Evolutionary conservation across 1,140 invertebrate genomes (phyloP), one percentile per base, ranked within the genome.

Genomic region (Euura saliciscinereae): DNA sequence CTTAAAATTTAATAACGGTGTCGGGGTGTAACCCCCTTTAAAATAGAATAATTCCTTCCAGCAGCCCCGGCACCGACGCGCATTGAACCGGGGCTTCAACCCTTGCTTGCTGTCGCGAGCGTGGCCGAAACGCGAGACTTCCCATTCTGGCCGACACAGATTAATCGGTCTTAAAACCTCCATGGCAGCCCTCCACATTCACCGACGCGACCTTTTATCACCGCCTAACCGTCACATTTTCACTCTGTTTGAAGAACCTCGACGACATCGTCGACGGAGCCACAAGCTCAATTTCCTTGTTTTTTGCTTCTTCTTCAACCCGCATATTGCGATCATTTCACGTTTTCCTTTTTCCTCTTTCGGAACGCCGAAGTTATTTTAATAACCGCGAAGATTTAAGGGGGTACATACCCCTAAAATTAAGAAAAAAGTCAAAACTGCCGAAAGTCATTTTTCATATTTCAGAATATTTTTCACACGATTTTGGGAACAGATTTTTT

Each of bases 1-100:
- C 44, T 69, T 46, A 46, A 46, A 69, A 69, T 69, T 69, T 69
- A 69, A 69, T 69, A 69, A 69, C 43, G 4, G n/a, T 46, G 68
- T 45, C 68, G 11, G 68, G 44, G n/a, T 4, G 11, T 6, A 10
- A 11, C 43, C 44, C 3, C 3, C 4, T 4, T 44, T 67, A 1
- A 69, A 45, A 46, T 69, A 46, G 68, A 46, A 69, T 46, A 69
- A 44, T 69, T 69, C 6, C 43, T 10, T 28, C 28, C 51, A 59
- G 51, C 13, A 59, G 51, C 51, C 51, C 51, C 5, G 28, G 8
- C 51, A 11, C 51, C 13, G 8, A 59, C 51, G 51, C 51, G 5
- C 51, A 59, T 59, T n/a, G 51, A 59, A n/a, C 51, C 51, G 51
- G 3, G 6, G 51, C 43, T 45, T 69, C n/a, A 67, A 67, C 43